These are phyloP conservation scores for Drosophila chauvacae DNA, from an alignment of 1,140 invertebrate species.

Conservation along the genomic window DNA sequence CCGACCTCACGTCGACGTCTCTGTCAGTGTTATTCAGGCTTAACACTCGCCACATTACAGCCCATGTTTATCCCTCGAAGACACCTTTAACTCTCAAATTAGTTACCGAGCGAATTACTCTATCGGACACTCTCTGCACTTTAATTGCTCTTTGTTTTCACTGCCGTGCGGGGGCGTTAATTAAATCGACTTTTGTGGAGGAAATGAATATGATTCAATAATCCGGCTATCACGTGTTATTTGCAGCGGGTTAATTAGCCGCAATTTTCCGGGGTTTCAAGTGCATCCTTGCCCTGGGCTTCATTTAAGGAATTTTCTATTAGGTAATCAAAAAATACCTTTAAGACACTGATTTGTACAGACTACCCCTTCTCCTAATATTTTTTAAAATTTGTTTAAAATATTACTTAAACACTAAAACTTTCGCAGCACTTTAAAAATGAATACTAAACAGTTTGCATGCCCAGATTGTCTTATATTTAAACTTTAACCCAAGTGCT, in stretches of 20 bases:
- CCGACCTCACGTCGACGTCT: slow-evolving; percentile 3
- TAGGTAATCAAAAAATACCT: neutral
- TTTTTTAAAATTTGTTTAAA: too few relatives aligned
- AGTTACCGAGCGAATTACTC: slow-evolving; percentile 1
- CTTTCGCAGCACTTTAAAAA: too few relatives aligned
- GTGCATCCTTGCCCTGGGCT: neutral
- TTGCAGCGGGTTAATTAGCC: neutral
- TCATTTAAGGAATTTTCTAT: neutral
- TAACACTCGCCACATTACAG: slow-evolving; percentile 8
- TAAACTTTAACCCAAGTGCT: neutral
- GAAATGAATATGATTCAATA: neutral
- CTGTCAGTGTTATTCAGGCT: slow-evolving; percentile 33
- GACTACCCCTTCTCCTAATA: too few relatives aligned
- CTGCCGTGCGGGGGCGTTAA: neutral
- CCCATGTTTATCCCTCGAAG: neutral
- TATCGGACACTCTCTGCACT: neutral
- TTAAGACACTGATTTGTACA: too few relatives aligned
- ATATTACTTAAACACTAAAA: too few relatives aligned
- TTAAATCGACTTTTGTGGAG: neutral
- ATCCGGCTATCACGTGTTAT: neutral
- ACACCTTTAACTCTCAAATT: slow-evolving; percentile 9
- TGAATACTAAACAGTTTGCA: neutral
- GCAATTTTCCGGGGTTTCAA: neutral
- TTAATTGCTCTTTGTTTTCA: neutral
- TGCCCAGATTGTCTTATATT: neutral